Evolutionary conservation across 2,888 invertebrate genomes (phyloP).

Genomic region (Polymixis flavicincta): DNA sequence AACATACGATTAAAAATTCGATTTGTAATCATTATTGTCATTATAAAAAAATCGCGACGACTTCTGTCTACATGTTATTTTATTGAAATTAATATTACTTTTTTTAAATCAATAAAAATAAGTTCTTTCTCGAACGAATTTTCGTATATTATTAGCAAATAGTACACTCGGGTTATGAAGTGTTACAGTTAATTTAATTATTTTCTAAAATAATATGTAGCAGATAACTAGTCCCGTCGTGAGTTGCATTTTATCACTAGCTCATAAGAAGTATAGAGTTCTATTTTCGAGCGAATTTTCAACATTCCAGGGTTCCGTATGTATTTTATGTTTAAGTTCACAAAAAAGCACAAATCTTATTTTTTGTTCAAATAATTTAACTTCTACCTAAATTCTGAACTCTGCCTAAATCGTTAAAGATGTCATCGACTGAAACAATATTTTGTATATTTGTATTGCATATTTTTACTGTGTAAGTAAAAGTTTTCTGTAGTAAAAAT

Average conservation of each 20-base stretch:
- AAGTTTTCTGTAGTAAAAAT: slow-evolving; percentile 67
- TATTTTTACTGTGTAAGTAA: slow-evolving; percentile 71
- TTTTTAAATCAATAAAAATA: slow-evolving; percentile 11
- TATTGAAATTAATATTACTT: slow-evolving; percentile 72
- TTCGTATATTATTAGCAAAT: slow-evolving; percentile 37
- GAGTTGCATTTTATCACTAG: slow-evolving; percentile 86
- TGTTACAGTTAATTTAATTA: slow-evolving; percentile 57
- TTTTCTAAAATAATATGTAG: slow-evolving; percentile 82
- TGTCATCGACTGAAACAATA: slow-evolving; percentile 82
- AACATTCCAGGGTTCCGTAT: slow-evolving; percentile 87
- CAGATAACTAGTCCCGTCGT: slow-evolving; percentile 88
- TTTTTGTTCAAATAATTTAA: slow-evolving; percentile 47
- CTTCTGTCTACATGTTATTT: slow-evolving; percentile 85
- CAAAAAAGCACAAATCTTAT: slow-evolving; percentile 79
- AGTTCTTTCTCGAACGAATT: slow-evolving; percentile 12
- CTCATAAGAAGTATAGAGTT: slow-evolving; percentile 80
- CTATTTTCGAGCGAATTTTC: slow-evolving; percentile 83
- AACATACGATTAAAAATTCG: slow-evolving; percentile 67
- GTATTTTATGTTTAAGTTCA: slow-evolving; percentile 76
- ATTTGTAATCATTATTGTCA: slow-evolving; percentile 73
- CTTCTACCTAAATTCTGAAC: slow-evolving; percentile 67
- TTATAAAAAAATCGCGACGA: slow-evolving; percentile 81
- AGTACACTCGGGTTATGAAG: slow-evolving; percentile 39
- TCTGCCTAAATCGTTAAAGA: slow-evolving; percentile 75
- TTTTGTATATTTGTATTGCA: slow-evolving; percentile 85